These are phyloP conservation scores for Scelioninae gen. 2 DNA, from an alignment of 2,888 invertebrate genomes.

Conservation along the genomic window DNA sequence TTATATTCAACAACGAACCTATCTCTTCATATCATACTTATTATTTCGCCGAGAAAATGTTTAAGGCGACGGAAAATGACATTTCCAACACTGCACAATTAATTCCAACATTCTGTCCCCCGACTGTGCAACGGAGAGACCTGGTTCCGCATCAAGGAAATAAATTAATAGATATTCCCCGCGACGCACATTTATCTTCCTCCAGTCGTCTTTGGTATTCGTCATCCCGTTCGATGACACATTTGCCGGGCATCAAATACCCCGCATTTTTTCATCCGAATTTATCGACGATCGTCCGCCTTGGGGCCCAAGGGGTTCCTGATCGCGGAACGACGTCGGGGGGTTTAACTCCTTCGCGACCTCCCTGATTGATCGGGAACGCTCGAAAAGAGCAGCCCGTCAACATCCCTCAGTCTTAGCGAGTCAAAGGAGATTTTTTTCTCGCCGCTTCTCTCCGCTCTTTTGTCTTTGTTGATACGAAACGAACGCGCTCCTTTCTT, in stretches of 20 bases:
- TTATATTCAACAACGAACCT: too few relatives aligned
- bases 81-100: too few relatives aligned
- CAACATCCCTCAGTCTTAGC: constrained; percentile 50
- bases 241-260: constrained; percentile 51
- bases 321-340: too few relatives aligned
- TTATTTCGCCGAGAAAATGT: too few relatives aligned
- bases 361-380: constrained; percentile 58
- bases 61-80: too few relatives aligned
- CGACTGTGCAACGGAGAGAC: too few relatives aligned
- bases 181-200: constrained; percentile 24
- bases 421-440: constrained; percentile 53
- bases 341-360: constrained; percentile 44
- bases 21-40: too few relatives aligned
- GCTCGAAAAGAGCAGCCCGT: constrained; percentile 50
- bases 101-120: too few relatives aligned
- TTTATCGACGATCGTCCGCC: constrained; percentile 52
- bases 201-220: constrained; percentile 23
- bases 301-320: constrained; percentile 46
- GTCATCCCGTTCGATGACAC: constrained; percentile 41
- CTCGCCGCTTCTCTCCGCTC: constrained; percentile 42
- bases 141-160: not conserved
- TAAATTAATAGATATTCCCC: constrained; percentile 23
- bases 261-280: constrained; percentile 56
- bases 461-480: constrained; percentile 55
- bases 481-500: constrained; percentile 37